These are phyloP conservation scores for Apis laboriosa DNA, from an alignment of 1,140 invertebrate species.

Conservation along the genomic window DNA sequence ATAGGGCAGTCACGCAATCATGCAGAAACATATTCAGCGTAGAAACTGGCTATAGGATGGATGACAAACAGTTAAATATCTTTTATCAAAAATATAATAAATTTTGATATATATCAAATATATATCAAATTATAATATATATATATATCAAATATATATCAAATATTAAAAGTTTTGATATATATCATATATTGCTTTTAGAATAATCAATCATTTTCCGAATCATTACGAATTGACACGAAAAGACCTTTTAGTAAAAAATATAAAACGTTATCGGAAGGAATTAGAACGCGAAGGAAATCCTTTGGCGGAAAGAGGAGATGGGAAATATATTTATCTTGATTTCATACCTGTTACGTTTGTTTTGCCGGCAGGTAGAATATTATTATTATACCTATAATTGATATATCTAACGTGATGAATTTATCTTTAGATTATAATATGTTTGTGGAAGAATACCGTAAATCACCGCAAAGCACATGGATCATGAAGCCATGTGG, in stretches of 20 bases:
- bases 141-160: not conserved
- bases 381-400: not conserved
- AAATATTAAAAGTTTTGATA: too few species aligned
- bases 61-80: constrained; percentile 91
- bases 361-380: constrained; percentile 90
- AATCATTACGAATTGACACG: constrained; percentile 97
- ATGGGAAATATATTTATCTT: constrained; percentile 89
- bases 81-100: not conserved
- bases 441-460: constrained; percentile 97
- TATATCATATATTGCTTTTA: constrained; percentile 62
- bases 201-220: constrained; percentile 94
- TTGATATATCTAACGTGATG: not conserved
- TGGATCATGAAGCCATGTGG: constrained; percentile 99
- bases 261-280: constrained; percentile 96
- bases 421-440: constrained; percentile 87
- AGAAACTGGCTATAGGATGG: constrained; percentile 94
- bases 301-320: constrained; percentile 90
- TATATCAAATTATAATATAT: too few species aligned
- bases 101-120: constrained; percentile 1
- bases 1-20: constrained; percentile 92
- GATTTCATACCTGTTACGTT: constrained; percentile 97
- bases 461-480: constrained; percentile 94
- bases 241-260: constrained; percentile 97
- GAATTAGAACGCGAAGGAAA: constrained; percentile 95
- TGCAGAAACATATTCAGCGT: constrained; percentile 95